Conservation (phyloP, 2,113 vertebrate genomes). For the Scolopax mira region DNA sequence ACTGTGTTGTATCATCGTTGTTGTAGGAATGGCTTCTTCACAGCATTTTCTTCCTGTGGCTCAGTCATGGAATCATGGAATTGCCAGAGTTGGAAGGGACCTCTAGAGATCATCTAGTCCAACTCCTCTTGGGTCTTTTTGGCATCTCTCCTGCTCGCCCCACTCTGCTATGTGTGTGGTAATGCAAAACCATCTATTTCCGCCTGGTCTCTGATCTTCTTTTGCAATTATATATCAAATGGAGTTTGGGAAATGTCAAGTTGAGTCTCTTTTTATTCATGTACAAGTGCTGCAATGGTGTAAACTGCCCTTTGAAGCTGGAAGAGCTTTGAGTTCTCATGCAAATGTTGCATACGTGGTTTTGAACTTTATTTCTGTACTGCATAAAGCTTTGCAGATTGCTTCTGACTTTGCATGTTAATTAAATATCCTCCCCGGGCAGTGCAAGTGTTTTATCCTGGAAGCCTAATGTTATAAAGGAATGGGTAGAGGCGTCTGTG, state of each 20-base stretch:
- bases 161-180: background rate
- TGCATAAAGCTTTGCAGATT: background rate
- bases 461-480: fast-evolving
- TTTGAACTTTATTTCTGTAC: background rate
- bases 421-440: background rate
- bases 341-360: background rate
- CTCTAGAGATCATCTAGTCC: too few relatives aligned
- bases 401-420: background rate
- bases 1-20: background rate
- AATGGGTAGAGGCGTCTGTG: fast-evolving
- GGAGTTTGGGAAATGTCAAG: background rate
- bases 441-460: background rate
- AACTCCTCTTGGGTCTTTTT: background rate
- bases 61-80: background rate
- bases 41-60: background rate
- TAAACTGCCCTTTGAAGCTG: constrained; percentile 9
- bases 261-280: background rate
- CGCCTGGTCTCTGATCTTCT: constrained; percentile 1
- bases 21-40: background rate
- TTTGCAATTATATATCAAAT: background rate
- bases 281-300: background rate
- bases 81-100: too few relatives aligned
- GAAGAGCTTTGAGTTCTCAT: background rate
- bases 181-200: background rate
- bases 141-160: background rate